Conservation (phyloP, 2,113 vertebrate genomes). For the Phaethornis superciliosus region DNA sequence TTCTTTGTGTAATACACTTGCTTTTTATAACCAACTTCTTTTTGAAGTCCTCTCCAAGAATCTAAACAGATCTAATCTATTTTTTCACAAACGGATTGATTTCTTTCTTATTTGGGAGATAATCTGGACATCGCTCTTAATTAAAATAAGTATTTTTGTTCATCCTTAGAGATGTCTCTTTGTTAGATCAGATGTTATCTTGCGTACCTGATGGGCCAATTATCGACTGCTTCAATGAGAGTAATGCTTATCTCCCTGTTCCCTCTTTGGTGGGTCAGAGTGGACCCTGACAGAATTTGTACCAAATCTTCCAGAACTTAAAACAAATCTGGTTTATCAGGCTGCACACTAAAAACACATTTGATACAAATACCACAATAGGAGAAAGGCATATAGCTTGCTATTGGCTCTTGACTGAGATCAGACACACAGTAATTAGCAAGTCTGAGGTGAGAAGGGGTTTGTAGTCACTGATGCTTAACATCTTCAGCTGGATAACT, state of each 20-base stretch:
- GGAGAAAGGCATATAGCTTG: neutral
- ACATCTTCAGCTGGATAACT: fast-evolving
- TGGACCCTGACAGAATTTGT: neutral
- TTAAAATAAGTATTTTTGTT: slow-evolving; percentile 27
- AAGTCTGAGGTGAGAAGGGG: neutral
- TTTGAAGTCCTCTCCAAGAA: neutral
- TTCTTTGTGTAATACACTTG: neutral
- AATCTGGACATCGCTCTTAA: slow-evolving; percentile 18
- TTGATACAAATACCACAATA: neutral
- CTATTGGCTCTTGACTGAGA: neutral
- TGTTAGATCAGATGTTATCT: slow-evolving; percentile 43
- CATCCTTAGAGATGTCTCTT: neutral
- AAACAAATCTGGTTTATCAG: neutral
- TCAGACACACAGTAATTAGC: neutral
- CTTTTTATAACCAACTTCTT: neutral
- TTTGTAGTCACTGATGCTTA: neutral
- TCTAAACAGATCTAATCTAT: slow-evolving; percentile 31
- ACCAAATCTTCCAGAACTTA: neutral
- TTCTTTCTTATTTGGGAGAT: slow-evolving; percentile 30
- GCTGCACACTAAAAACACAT: neutral
- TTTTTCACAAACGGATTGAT: slow-evolving; percentile 41
- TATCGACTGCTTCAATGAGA: neutral
- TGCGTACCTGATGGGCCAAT: slow-evolving; percentile 5
- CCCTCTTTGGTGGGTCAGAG: neutral
- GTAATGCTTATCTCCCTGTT: neutral